phyloP scores from a whole-genome alignment of 1,140 invertebrate genomes.

The Lordiphosa stackelbergi region DNA sequence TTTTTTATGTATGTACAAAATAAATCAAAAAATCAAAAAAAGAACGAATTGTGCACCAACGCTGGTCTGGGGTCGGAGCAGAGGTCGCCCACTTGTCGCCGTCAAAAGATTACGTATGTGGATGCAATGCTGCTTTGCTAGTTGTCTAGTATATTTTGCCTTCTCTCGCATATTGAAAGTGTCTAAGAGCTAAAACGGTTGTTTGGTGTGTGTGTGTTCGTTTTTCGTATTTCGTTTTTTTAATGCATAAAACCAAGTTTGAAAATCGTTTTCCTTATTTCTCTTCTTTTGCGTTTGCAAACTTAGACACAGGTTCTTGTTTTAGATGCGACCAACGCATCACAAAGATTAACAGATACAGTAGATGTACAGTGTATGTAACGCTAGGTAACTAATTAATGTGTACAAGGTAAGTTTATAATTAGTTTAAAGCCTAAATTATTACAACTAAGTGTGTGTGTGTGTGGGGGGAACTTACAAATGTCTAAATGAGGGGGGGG shows the following conservation, averaged over 20 bases:
- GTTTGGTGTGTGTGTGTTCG: constrained; percentile 3
- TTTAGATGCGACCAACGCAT: constrained; percentile 76
- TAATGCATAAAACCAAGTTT: constrained; percentile 40
- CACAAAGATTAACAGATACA: constrained; percentile 68
- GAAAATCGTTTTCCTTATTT: constrained; percentile 30
- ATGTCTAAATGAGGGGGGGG: constrained; percentile 6
- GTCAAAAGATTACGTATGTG: constrained; percentile 6
- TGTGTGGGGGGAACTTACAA: constrained; percentile 13
- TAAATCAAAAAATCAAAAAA: constrained; percentile 25
- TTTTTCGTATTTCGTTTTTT: too few species aligned
- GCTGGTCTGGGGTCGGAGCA: neutral
- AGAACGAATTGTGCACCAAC: constrained; percentile 17
- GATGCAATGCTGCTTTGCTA: constrained; percentile 12
- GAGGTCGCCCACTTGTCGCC: constrained; percentile 10
- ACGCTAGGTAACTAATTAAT: constrained; percentile 62
- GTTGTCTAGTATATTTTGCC: constrained; percentile 22
- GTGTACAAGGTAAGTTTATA: constrained; percentile 45
- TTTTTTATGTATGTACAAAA: constrained; percentile 34
- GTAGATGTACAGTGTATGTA: constrained; percentile 26
- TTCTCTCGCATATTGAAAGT: constrained; percentile 37
- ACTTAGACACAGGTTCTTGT: constrained; percentile 65
- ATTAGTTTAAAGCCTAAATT: constrained; percentile 50
- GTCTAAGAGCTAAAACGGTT: constrained; percentile 36
- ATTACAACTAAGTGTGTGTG: constrained; percentile 51
- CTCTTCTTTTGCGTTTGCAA: constrained; percentile 22